These are phyloP conservation scores for Antechinus stuartii DNA, from an alignment of 2,113 vertebrate species.

Conservation along the genomic window DNA sequence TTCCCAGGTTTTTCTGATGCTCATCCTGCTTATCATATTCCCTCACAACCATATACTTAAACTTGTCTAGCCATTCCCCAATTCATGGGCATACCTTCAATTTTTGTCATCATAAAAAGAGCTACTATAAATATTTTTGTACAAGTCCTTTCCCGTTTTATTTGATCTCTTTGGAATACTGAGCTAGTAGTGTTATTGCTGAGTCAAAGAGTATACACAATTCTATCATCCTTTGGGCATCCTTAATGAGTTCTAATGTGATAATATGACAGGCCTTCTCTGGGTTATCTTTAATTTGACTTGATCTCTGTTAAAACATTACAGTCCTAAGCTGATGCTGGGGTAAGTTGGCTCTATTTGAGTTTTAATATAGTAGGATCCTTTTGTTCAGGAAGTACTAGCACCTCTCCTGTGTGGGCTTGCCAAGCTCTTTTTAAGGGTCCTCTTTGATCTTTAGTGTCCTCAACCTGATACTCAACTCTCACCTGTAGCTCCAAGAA, in stretches of 20 bases:
- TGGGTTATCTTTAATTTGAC: background rate
- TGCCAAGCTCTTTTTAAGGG: background rate
- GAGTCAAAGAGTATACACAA: background rate
- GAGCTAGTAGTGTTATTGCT: background rate
- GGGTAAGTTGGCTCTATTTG: background rate
- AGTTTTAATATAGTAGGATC: background rate
- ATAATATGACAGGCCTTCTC: background rate
- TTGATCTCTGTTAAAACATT: background rate
- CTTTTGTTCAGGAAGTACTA: background rate
- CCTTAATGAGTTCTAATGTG: background rate
- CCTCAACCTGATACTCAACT: background rate
- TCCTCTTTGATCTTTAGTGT: background rate
- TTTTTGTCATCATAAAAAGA: background rate
- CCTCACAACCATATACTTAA: background rate
- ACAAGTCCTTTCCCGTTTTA: background rate
- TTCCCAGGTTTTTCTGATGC: background rate
- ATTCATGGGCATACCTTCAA: background rate
- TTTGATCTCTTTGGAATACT: background rate
- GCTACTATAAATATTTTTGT: background rate
- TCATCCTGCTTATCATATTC: background rate
- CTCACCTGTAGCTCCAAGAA: background rate
- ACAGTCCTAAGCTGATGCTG: background rate
- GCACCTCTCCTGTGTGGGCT: background rate
- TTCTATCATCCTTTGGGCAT: background rate
- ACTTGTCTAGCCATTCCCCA: background rate